Percentiles rank a stretch among this genome's conserved stretches.
Evolutionary conservation across 2,113 vertebrate genomes (phyloP).

Genomic region (Eurystomus gularis): DNA sequence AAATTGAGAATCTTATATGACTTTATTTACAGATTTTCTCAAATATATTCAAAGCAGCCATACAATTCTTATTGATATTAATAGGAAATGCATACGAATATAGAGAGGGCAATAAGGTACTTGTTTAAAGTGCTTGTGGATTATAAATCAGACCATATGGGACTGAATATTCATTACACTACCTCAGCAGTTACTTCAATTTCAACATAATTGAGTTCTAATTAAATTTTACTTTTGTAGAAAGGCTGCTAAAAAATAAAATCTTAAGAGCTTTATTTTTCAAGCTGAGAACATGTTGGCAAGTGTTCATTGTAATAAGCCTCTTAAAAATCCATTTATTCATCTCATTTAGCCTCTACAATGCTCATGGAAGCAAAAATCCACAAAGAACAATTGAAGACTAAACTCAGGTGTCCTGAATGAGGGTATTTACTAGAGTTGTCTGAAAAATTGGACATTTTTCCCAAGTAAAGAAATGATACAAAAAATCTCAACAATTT

Average conservation of each 20-base stretch:
- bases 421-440: neutral
- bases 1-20: neutral
- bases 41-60: neutral
- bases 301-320: conserved; percentile 7
- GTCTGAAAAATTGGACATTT: neutral
- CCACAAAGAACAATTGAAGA: neutral
- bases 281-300: conserved; percentile 7
- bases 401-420: neutral
- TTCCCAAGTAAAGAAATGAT: neutral
- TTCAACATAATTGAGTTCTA: conserved; percentile 16
- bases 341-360: neutral
- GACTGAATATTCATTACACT: neutral
- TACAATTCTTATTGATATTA: neutral
- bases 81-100: neutral
- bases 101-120: neutral
- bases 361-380: neutral
- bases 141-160: neutral
- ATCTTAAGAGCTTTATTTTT: conserved; percentile 43
- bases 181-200: conserved; percentile 27
- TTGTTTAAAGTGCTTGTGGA: neutral
- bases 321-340: conserved; percentile 37
- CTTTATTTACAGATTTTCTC: neutral
- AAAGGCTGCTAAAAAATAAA: conserved; percentile 27
- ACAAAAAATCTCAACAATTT: neutral
- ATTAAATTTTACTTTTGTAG: conserved; percentile 34